phyloP scores from a whole-genome alignment of 2,797 vertebrate genomes.

The Meda fulgida region DNA sequence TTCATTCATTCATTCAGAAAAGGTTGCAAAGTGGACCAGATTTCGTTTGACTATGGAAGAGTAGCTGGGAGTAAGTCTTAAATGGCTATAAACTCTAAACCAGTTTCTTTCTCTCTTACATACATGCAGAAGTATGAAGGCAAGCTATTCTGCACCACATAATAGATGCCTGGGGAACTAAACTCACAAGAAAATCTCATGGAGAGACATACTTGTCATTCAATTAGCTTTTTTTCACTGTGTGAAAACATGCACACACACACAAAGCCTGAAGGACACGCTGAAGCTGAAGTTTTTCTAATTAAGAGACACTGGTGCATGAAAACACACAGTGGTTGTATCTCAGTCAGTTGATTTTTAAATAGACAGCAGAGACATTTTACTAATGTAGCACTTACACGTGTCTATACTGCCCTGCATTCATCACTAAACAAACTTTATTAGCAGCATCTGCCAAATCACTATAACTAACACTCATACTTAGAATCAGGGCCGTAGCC shows the following conservation, averaged over 20 bases:
- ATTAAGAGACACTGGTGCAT: slow-evolving; percentile 54
- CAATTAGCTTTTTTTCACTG: slow-evolving; percentile 36
- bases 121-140: background rate
- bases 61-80: background rate
- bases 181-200: slow-evolving; percentile 27
- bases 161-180: slow-evolving; percentile 32
- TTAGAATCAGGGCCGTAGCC: no score
- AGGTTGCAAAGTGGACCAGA: background rate
- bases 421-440: background rate
- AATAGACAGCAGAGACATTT: slow-evolving; percentile 18
- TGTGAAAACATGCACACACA: slow-evolving; percentile 29
- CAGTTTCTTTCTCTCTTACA: slow-evolving; percentile 6
- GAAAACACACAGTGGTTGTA: slow-evolving; percentile 17
- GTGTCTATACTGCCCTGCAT: background rate
- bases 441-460: background rate
- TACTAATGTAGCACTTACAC: background rate
- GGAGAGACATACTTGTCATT: slow-evolving; percentile 33
- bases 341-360: slow-evolving; percentile 21
- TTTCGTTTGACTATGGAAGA: background rate
- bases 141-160: slow-evolving; percentile 2
- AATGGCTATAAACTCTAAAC: background rate
- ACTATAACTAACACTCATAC: background rate
- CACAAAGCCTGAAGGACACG: slow-evolving; percentile 27
- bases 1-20: background rate
- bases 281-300: slow-evolving; percentile 53